phyloP scores from a whole-genome alignment of 2,888 invertebrate species.

The Amorpha juglandis region DNA sequence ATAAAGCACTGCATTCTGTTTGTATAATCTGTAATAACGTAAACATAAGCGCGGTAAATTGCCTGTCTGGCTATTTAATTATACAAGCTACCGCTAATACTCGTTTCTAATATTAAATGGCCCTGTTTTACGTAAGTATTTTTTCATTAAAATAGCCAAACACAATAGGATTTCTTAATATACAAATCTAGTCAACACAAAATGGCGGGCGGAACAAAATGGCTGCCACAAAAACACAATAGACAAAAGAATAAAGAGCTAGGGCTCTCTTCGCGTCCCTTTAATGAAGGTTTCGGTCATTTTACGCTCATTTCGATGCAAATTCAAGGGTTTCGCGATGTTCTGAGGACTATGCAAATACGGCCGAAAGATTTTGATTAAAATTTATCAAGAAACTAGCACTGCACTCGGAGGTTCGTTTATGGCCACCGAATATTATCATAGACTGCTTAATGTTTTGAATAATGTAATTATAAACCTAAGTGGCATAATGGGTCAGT shows the following conservation, averaged over 20 bases:
- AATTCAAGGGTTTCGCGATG: constrained; percentile 76
- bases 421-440: background rate
- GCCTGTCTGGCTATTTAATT: constrained; percentile 10
- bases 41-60: constrained; percentile 2
- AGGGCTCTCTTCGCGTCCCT: constrained; percentile 58
- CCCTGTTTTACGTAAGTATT: constrained; percentile 20
- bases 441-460: background rate
- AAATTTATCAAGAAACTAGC: constrained; percentile 60
- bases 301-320: constrained; percentile 79
- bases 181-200: constrained; percentile 61
- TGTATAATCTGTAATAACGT: constrained; percentile 13
- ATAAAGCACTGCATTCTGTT: constrained; percentile 12
- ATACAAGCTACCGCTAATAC: background rate
- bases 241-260: constrained; percentile 76
- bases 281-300: constrained; percentile 77
- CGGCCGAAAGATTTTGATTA: constrained; percentile 76
- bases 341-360: constrained; percentile 76
- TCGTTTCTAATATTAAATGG: background rate
- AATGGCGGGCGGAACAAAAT: constrained; percentile 63
- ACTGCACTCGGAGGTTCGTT: constrained; percentile 6
- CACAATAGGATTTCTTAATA: constrained; percentile 60
- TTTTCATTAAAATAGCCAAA: constrained; percentile 45
- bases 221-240: constrained; percentile 57
- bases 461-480: too few species aligned
- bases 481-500: too few species aligned